phyloP scores from a whole-genome alignment of 2,113 vertebrate species.

The Aspidoscelis tigris region DNA sequence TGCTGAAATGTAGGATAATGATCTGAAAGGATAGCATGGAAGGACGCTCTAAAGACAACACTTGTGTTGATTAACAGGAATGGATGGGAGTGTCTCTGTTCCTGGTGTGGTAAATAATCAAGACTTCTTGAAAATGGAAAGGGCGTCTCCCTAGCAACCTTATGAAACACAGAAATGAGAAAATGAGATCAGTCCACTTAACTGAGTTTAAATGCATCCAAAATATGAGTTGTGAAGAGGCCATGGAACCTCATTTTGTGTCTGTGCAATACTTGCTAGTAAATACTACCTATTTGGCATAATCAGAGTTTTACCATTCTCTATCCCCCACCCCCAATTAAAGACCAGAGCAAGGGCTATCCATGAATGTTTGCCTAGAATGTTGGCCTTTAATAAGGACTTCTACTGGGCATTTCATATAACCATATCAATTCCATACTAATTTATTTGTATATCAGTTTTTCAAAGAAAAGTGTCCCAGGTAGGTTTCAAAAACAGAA shows the following conservation, averaged over 20 bases:
- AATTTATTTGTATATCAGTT: too few species aligned
- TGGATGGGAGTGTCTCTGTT: background rate
- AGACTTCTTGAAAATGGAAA: constrained; percentile 13
- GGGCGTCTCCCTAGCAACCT: constrained; percentile 21
- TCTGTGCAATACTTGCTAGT: too few species aligned
- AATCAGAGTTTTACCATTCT: too few species aligned
- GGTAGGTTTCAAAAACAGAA: too few species aligned
- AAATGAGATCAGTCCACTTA: constrained; percentile 25
- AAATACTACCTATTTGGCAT: too few species aligned
- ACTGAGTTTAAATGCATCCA: background rate
- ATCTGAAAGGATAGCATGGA: background rate
- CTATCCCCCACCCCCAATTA: too few species aligned
- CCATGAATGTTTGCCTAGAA: too few species aligned
- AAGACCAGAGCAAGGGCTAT: too few species aligned
- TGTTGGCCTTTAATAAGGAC: too few species aligned
- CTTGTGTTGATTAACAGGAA: constrained; percentile 16
- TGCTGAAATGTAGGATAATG: constrained; percentile 2
- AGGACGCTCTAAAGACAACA: background rate
- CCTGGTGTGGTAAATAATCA: constrained; percentile 17
- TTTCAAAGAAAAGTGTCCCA: too few species aligned
- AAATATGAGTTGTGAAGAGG: background rate
- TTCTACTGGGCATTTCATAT: too few species aligned
- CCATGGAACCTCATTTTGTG: background rate
- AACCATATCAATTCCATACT: too few species aligned
- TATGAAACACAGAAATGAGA: constrained; percentile 14